phyloP scores from a whole-genome alignment of 2,888 invertebrate species.

The Hoplodrina blanda region DNA sequence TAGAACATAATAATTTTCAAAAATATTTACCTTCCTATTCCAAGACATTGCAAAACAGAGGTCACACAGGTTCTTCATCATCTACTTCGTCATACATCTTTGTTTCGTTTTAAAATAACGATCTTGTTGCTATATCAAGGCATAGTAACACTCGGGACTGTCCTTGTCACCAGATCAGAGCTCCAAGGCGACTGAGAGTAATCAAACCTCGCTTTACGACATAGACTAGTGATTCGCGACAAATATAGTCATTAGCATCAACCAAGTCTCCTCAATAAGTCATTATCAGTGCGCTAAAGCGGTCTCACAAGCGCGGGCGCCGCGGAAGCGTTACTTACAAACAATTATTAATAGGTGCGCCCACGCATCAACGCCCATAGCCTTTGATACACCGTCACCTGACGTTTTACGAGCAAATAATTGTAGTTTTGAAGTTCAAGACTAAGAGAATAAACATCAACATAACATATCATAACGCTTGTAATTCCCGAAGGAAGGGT shows the following conservation, averaged over 20 bases:
- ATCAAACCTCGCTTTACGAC: conserved; percentile 49
- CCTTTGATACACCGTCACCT: conserved; percentile 70
- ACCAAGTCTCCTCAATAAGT: conserved; percentile 53
- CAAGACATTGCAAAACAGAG: conserved; percentile 4
- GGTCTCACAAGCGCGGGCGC: conserved; percentile 70
- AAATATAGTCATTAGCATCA: conserved; percentile 65
- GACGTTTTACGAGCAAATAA: conserved; percentile 62
- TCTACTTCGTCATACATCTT: not conserved
- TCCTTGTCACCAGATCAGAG: conserved; percentile 52
- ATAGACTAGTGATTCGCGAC: conserved; percentile 45
- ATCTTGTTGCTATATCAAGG: conserved; percentile 24
- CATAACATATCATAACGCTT: too few relatives aligned
- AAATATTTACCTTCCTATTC: conserved; percentile 25
- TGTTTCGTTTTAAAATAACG: conserved; percentile 9
- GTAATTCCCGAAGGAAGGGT: too few relatives aligned
- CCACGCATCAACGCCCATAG: conserved; percentile 71
- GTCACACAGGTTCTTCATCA: not conserved
- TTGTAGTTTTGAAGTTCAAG: conserved; percentile 65
- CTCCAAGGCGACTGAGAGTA: conserved; percentile 52
- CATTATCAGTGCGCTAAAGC: conserved; percentile 61
- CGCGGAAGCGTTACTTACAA: conserved; percentile 68
- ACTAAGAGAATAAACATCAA: conserved; percentile 40
- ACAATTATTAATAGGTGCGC: conserved; percentile 74
- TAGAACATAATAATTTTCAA: not conserved
- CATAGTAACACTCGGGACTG: conserved; percentile 30